These are phyloP conservation scores for Aphrocallistes beatrix DNA, from an alignment of 37 sponge, comb jelly and placozoan genomes.

Conservation along the genomic window DNA sequence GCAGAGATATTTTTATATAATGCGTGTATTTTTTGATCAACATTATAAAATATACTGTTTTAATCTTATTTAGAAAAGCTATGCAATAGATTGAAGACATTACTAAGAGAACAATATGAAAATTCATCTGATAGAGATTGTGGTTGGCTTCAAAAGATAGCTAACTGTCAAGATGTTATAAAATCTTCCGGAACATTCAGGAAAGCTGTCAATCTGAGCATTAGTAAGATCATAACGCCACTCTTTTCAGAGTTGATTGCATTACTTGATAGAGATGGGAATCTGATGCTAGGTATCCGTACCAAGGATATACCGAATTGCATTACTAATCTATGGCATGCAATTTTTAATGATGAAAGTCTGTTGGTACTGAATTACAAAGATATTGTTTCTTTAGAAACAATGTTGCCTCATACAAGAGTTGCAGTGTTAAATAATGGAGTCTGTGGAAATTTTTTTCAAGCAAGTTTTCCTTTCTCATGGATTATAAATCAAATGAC, in stretches of 20 bases:
- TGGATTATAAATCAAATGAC: neutral
- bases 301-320: neutral
- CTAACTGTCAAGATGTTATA: neutral
- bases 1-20: too few species aligned
- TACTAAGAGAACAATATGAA: neutral
- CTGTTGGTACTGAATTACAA: constrained; percentile 2
- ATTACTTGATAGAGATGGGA: neutral
- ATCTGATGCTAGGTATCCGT: neutral
- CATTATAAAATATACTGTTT: too few species aligned
- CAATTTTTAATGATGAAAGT: neutral
- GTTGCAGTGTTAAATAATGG: neutral
- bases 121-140: neutral
- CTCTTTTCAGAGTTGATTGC: neutral
- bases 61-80: too few species aligned
- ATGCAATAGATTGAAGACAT: neutral
- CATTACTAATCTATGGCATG: neutral
- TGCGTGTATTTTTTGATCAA: too few species aligned
- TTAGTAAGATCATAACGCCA: neutral
- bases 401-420: neutral
- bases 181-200: constrained; percentile 3
- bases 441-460: neutral
- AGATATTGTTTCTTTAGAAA: neutral
- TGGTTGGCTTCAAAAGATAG: neutral
- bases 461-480: neutral
- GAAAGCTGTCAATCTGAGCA: neutral